These are phyloP conservation scores for Drosophila cognata DNA, from an alignment of 2,888 invertebrate species.

Conservation along the genomic window DNA sequence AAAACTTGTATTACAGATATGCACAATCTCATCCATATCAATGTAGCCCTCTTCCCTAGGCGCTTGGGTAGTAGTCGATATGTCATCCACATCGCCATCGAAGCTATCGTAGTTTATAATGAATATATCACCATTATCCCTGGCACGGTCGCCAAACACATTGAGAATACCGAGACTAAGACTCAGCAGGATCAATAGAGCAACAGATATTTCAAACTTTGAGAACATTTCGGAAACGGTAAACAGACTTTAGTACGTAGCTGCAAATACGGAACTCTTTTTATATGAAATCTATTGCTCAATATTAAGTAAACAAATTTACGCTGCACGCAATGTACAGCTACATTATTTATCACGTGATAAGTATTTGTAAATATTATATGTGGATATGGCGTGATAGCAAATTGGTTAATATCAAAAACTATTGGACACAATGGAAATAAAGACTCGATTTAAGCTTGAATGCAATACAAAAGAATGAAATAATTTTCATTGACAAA, in stretches of 20 bases:
- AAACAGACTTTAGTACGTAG: constrained; percentile 5
- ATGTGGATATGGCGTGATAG: constrained; percentile 45
- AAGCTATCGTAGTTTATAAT: constrained; percentile 68
- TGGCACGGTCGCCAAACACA: constrained; percentile 59
- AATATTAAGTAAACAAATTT: constrained; percentile 15
- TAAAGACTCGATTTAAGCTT: not conserved
- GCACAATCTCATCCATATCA: constrained; percentile 85
- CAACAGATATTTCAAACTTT: constrained; percentile 8
- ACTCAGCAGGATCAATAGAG: constrained; percentile 22
- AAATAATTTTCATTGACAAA: not conserved
- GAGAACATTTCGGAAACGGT: constrained; percentile 44
- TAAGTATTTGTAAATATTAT: constrained; percentile 23
- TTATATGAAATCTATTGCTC: constrained; percentile 30
- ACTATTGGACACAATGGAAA: constrained; percentile 27
- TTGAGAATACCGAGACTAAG: not conserved
- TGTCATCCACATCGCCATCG: constrained; percentile 63
- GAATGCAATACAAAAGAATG: not conserved
- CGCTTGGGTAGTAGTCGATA: constrained; percentile 45
- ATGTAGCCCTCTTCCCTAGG: constrained; percentile 51
- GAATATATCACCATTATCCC: constrained; percentile 80
- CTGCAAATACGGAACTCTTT: constrained; percentile 12
- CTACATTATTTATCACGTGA: constrained; percentile 18
- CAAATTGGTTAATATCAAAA: constrained; percentile 32
- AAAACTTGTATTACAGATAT: constrained; percentile 86
- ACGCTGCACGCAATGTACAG: constrained; percentile 49